These are phyloP conservation scores for Okamejei kenojei DNA, from an alignment of 2,797 vertebrate species.

Conservation along the genomic window DNA sequence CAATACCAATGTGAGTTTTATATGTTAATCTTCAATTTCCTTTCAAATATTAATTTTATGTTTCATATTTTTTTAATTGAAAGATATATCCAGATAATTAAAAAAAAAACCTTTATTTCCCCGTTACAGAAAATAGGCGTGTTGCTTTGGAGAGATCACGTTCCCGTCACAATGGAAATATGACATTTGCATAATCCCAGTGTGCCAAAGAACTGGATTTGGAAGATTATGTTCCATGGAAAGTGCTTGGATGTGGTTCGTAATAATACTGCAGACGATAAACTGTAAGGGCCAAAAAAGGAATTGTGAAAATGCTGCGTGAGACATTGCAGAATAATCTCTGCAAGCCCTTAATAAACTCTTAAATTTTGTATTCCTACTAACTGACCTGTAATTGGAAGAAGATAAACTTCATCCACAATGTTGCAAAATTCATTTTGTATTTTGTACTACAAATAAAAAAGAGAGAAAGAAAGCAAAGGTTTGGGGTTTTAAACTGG, in stretches of 20 bases:
- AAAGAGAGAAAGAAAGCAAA: not conserved
- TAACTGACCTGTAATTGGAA: not conserved
- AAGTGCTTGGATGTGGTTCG: not conserved
- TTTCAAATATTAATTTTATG: slow-evolving; percentile 63
- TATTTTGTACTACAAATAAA: slow-evolving; percentile 14
- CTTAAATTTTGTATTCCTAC: slow-evolving; percentile 13
- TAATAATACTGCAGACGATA: not conserved
- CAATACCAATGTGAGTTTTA: slow-evolving; percentile 56
- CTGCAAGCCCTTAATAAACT: not conserved
- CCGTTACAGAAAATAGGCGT: slow-evolving; percentile 80
- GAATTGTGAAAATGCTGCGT: slow-evolving; percentile 23
- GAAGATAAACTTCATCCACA: not conserved
- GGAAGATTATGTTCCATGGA: slow-evolving; percentile 50
- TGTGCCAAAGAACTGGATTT: slow-evolving; percentile 70
- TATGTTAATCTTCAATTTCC: slow-evolving; percentile 64
- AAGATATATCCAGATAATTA: slow-evolving; percentile 44
- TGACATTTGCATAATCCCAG: slow-evolving; percentile 74
- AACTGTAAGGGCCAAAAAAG: not conserved
- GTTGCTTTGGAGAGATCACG: slow-evolving; percentile 88
- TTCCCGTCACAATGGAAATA: slow-evolving; percentile 80
- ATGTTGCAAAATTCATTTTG: not conserved
- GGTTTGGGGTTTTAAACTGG: not conserved
- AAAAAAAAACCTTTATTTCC: slow-evolving; percentile 51
- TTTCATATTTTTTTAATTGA: slow-evolving; percentile 45
- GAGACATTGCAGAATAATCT: not conserved